A percentile compares a stretch with the other conserved stretches of the same genome.
These are phyloP conservation scores for Sycophila sp. DNA, from an alignment of 1,140 invertebrate species.

Conservation along the genomic window DNA sequence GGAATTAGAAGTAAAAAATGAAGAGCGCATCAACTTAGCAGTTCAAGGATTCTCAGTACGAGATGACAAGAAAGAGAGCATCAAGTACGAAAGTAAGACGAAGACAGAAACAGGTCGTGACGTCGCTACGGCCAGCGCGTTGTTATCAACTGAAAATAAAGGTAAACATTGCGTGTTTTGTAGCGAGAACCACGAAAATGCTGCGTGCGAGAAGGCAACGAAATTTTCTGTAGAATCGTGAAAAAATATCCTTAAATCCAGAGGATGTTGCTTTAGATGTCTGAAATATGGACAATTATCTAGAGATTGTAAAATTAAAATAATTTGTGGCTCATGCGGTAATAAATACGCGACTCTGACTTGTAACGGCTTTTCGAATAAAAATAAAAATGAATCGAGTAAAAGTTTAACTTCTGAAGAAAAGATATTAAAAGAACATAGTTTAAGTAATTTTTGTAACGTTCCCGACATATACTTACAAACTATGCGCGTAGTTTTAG, in stretches of 20 bases:
- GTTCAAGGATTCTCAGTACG: conserved; percentile 23
- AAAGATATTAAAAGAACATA: neutral
- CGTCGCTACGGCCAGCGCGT: conserved; percentile 15
- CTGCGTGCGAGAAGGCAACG: conserved; percentile 31
- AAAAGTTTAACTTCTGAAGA: neutral
- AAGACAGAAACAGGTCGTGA: neutral
- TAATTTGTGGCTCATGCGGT: conserved; percentile 37
- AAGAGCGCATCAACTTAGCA: conserved; percentile 45
- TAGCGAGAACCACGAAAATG: conserved; percentile 25
- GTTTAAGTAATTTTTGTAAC: conserved; percentile 19
- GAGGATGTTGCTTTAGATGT: conserved; percentile 37
- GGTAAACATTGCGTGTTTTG: conserved; percentile 37
- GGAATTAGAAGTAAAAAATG: conserved; percentile 43
- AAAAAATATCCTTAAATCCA: conserved; percentile 29
- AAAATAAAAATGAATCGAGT: neutral
- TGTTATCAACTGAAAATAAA: neutral
- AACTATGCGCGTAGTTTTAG: conserved; percentile 28
- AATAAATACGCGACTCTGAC: conserved; percentile 30
- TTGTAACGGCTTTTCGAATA: conserved; percentile 19
- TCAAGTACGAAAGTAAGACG: conserved; percentile 2
- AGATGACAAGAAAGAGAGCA: neutral
- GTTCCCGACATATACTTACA: conserved; percentile 34
- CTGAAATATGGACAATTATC: conserved; percentile 20
- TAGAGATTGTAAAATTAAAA: conserved; percentile 21
- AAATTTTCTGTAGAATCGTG: conserved; percentile 30